Evolutionary conservation across 1,140 invertebrate genomes (phyloP), one percentile per base, ranked within the genome.

Genomic region (Hylyphantes graminicola): DNA sequence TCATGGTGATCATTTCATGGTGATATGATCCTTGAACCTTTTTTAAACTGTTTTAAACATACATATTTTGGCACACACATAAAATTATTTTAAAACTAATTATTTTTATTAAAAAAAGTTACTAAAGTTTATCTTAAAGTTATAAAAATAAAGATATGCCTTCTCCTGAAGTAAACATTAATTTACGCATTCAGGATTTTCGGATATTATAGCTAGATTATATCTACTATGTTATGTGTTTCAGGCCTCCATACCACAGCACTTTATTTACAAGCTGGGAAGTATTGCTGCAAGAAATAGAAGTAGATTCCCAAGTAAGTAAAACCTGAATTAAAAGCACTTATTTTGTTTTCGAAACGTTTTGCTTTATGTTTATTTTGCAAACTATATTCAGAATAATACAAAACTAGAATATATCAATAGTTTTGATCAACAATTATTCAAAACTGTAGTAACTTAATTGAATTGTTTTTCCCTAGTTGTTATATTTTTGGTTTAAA

Each of bases 211-310:
- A 35, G n/a, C n/a, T n/a, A n/a, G n/a, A n/a, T n/a, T n/a, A n/a
- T n/a, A n/a, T 35, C 35, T 35, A 35, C 2, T 35, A 35, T 35
- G 35, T 35, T 35, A 35, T 35, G 67, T 87, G 84, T 89, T 90
- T 48, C 91, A 96, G 95, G 89, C 94, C 94, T 70, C 92, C 93
- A 87, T 95, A 94, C 87, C 93, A 93, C 11, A 95, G 94, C 86
- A 93, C 94, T 17, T 92, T 98, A 87, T 96, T 96, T 88, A 94
- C 96, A 88, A 93, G 95, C 74, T 98, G 97, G 97, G 96, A 98
- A 90, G 94, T 93, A 68, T 91, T 98, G 55, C 92, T 98, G 51
- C 95, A 97, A 89, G 96, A 97, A 90, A 95, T 97, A 57, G 96
- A 98, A 90, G 93, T 95, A 21, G 96, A 98, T 90, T 96, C 96